These are phyloP conservation scores for Champsocephalus gunnari DNA, from an alignment of 2,797 vertebrate species.

Conservation along the genomic window DNA sequence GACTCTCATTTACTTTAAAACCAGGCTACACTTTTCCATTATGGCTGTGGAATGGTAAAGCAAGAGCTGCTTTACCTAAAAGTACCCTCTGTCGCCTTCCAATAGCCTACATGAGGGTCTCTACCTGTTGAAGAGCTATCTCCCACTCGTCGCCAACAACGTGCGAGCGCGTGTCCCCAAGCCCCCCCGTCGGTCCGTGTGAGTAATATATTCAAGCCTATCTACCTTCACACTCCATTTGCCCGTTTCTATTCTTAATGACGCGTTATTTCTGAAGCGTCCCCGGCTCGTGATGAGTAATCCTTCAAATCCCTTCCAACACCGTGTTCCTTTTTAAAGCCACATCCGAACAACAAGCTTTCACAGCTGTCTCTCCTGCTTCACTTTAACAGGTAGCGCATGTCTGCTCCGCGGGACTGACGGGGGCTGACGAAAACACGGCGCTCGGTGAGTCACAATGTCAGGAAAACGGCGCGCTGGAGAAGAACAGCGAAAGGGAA, in stretches of 20 bases:
- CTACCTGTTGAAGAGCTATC: constrained; percentile 16
- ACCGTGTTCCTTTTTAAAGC: constrained; percentile 63
- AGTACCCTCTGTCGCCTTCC: constrained; percentile 32
- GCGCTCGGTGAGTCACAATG: constrained; percentile 73
- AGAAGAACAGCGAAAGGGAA: constrained; percentile 64
- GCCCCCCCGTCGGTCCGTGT: background rate
- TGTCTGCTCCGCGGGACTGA: constrained; percentile 67
- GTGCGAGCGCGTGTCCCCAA: constrained; percentile 9
- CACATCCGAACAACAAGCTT: constrained; percentile 77
- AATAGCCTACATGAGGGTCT: constrained; percentile 44
- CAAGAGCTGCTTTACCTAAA: constrained; percentile 49
- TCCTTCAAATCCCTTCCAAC: constrained; percentile 76
- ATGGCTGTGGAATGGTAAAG: constrained; percentile 15
- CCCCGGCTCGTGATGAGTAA: constrained; percentile 73
- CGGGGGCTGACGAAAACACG: constrained; percentile 60
- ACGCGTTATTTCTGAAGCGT: constrained; percentile 66
- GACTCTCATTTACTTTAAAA: background rate
- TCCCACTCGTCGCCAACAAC: constrained; percentile 36
- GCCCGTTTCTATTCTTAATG: constrained; percentile 69
- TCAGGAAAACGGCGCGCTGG: constrained; percentile 60
- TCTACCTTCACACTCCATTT: constrained; percentile 62
- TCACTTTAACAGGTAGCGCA: constrained; percentile 79
- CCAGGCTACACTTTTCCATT: constrained; percentile 1
- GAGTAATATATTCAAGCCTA: constrained; percentile 21
- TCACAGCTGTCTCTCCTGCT: constrained; percentile 80